Evolutionary conservation across 2,888 invertebrate genomes (phyloP), one percentile per base, ranked within the genome.

Genomic region (Hipparchia sbordonii): DNA sequence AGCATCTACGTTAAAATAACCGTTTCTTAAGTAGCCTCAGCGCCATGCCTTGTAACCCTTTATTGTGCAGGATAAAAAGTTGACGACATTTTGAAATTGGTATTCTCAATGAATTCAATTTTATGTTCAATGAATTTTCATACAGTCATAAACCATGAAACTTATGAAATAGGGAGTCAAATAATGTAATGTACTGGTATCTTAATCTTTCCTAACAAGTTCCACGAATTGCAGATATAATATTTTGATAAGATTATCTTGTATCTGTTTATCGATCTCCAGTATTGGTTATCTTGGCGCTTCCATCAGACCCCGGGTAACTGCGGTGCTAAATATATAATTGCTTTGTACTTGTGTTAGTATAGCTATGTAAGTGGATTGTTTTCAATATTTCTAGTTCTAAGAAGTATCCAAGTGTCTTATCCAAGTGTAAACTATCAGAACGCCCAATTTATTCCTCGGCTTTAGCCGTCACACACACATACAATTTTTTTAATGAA

Each of bases 361-460:
- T 72, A 62, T 77, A 80, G 80, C 76, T 76, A 81, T 82, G 81
- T 80, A 79, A 82, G 82, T 78, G 12, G 7, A 63, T 48, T 48
- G 4, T 48, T 48, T 48, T 7, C 48, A 48, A 39, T 4, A 39
- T 39, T 39, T 48, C 48, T 48, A 48, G 39, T 48, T 48, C 4
- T 7, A 7, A 48, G 48, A n/a, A n/a, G n/a, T n/a, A n/a, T n/a
- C n/a, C n/a, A n/a, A n/a, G n/a, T n/a, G n/a, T n/a, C 6, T 6
- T 46, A 46, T 4, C 46, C 6, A 46, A 46, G 46, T 46, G 46
- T 46, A 46, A 6, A 46, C 46, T 23, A 1, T 23, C 23, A 23
- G 23, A 23, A 23, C 23, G 23, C 23, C 23, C 23, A 23, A 23
- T 23, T 23, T 23, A 23, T 23, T 23, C 23, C 23, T 23, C 23